Conservation (phyloP, 2,797 vertebrate species). For the Sebastes cheni region DNA sequence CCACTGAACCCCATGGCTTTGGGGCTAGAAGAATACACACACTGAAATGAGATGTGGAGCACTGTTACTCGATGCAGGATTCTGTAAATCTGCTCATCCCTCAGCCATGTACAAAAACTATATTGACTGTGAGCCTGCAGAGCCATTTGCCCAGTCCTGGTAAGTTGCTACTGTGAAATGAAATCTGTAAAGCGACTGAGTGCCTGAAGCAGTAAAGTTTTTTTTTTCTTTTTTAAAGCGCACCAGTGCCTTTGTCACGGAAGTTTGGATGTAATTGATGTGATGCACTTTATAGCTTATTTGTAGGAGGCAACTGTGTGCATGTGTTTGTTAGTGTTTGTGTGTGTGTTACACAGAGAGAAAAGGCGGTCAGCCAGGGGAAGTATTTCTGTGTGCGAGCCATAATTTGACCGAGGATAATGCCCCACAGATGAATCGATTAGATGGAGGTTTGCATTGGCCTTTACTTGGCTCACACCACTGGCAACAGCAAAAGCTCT, state of each 20-base stretch:
- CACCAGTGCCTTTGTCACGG: conserved; percentile 31
- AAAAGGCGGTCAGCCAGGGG: conserved; percentile 8
- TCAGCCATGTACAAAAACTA: conserved; percentile 34
- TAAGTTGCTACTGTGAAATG: conserved; percentile 44
- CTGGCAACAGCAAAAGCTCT: conserved; percentile 7
- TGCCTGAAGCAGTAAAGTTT: conserved; percentile 34
- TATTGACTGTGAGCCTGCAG: conserved; percentile 35
- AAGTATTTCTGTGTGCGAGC: conserved; percentile 20
- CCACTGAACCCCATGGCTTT: background rate
- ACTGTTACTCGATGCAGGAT: conserved; percentile 16
- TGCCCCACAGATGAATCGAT: conserved; percentile 32
- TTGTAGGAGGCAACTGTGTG: conserved; percentile 3
- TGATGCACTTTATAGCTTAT: conserved; percentile 25
- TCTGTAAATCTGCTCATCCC: conserved; percentile 50
- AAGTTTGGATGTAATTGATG: conserved; percentile 51
- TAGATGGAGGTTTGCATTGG: conserved; percentile 18
- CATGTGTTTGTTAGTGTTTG: background rate
- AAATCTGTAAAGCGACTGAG: conserved; percentile 37
- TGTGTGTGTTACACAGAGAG: background rate
- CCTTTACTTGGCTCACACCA: conserved; percentile 10
- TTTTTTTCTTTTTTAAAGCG: conserved; percentile 15
- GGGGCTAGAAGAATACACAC: conserved; percentile 6
- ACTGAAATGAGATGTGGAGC: conserved; percentile 30
- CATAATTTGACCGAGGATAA: conserved; percentile 18
- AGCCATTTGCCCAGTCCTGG: conserved; percentile 29